phyloP scores from a whole-genome alignment of 2,888 invertebrate species.

The Dryadula phaetusa region DNA sequence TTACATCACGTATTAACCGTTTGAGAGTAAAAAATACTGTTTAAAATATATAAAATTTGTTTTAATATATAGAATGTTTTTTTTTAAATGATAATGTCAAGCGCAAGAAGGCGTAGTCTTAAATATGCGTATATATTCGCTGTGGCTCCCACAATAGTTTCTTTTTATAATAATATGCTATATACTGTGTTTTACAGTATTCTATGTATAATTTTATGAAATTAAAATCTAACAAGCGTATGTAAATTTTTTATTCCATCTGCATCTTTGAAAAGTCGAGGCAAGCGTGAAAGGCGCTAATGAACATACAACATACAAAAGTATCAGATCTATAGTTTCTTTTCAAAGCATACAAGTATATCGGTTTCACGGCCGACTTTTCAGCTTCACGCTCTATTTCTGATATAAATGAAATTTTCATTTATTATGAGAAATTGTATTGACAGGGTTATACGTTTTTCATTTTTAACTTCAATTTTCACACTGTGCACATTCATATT shows the following conservation, averaged over 20 bases:
- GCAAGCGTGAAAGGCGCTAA: constrained; percentile 24
- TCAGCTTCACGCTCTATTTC: constrained; percentile 1
- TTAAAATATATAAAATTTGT: too few species aligned
- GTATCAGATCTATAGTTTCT: constrained; percentile 8
- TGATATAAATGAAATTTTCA: constrained; percentile 16
- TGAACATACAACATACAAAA: constrained; percentile 20
- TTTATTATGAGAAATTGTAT: constrained; percentile 4
- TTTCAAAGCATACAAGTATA: constrained; percentile 19
- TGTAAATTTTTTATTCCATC: constrained; percentile 13
- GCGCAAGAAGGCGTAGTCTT: too few species aligned
- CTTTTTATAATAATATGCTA: too few species aligned
- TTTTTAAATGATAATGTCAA: too few species aligned
- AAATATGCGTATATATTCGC: too few species aligned
- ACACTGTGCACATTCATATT: neutral
- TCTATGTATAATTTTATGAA: neutral
- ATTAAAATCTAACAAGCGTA: neutral
- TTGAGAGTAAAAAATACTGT: too few species aligned
- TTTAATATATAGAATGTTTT: too few species aligned
- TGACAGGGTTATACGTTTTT: neutral
- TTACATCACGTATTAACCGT: too few species aligned
- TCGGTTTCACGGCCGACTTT: constrained; percentile 10
- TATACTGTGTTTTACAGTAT: neutral
- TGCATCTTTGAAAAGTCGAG: neutral
- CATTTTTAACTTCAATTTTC: neutral
- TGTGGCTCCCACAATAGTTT: too few species aligned